Evolutionary conservation across 2,113 vertebrate species (phyloP).

Genomic region (Onychostoma macrolepis): DNA sequence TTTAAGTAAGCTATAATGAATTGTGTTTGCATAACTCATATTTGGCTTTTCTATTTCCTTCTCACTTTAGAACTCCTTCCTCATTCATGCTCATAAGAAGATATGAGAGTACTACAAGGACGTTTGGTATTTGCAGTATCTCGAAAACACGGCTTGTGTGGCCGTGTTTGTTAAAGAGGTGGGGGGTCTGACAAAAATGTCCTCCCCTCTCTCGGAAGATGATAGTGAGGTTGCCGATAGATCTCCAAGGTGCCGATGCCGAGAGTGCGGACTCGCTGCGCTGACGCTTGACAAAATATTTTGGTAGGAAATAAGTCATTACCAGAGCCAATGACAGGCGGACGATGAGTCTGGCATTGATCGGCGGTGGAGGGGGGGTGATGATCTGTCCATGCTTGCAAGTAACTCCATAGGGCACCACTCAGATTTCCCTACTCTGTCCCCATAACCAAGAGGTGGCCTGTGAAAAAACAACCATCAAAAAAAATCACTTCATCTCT

Average conservation of each 20-base stretch:
- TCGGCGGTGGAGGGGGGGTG: slow-evolving; percentile 76
- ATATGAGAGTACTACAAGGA: slow-evolving; percentile 14
- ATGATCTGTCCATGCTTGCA: slow-evolving; percentile 63
- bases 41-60: background rate
- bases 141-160: slow-evolving; percentile 25
- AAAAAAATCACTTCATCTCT: slow-evolving; percentile 43
- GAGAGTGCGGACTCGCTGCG: slow-evolving; percentile 79
- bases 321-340: slow-evolving; percentile 61
- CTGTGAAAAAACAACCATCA: slow-evolving; percentile 53
- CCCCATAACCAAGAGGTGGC: slow-evolving; percentile 51
- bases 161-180: slow-evolving; percentile 47
- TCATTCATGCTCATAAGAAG: background rate
- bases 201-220: slow-evolving; percentile 58
- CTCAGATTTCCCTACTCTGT: slow-evolving; percentile 54
- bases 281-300: slow-evolving; percentile 88
- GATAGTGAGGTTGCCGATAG: slow-evolving; percentile 82
- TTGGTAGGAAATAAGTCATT: slow-evolving; percentile 84
- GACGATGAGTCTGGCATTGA: slow-evolving; percentile 59
- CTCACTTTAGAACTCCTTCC: background rate
- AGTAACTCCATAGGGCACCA: slow-evolving; percentile 52
- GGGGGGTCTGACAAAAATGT: slow-evolving; percentile 55
- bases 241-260: slow-evolving; percentile 82
- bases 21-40: background rate
- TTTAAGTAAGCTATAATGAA: too few species aligned
- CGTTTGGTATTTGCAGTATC: slow-evolving; percentile 43